A percentile compares a stretch with the other conserved stretches of the same genome.
These are phyloP conservation scores for Tupaia tana DNA, from an alignment of 2,113 vertebrate genomes.

Conservation along the genomic window DNA sequence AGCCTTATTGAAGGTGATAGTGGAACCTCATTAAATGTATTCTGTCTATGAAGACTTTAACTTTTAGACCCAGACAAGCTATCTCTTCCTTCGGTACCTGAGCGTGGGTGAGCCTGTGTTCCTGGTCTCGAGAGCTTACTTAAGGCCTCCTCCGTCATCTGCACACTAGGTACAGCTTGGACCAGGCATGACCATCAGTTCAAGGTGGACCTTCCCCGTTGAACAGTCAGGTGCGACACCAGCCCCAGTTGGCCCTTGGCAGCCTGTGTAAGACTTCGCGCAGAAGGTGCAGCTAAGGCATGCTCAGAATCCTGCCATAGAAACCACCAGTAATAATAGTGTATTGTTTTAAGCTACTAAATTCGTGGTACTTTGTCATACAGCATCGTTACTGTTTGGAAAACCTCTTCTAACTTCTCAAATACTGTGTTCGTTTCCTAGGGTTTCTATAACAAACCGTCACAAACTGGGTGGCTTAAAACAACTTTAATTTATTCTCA, in stretches of 20 bases:
- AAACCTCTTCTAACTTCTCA: not conserved
- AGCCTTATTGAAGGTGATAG: not conserved
- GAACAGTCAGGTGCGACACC: not conserved
- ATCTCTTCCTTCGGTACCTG: not conserved
- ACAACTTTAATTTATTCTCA: not conserved
- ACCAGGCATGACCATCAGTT: not conserved
- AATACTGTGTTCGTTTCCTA: not conserved
- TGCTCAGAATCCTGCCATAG: not conserved
- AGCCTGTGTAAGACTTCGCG: not conserved
- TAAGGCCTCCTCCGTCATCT: too few relatives aligned
- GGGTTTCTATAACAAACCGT: not conserved
- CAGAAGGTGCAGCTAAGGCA: not conserved
- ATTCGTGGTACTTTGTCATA: not conserved
- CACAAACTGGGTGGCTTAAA: not conserved
- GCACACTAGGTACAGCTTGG: not conserved
- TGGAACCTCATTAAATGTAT: not conserved
- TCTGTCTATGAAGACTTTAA: not conserved
- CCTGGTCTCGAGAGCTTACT: not conserved
- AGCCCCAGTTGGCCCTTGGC: rapidly evolving
- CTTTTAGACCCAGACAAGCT: not conserved
- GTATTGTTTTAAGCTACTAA: not conserved
- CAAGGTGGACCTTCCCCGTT: rapidly evolving
- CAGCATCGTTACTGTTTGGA: not conserved
- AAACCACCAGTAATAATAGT: not conserved
- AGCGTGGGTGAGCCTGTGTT: not conserved